Percentiles rank a stretch among this genome's conserved stretches.
These are phyloP conservation scores for Loxodonta africana DNA, from an alignment of 2,113 vertebrate species.

Conservation along the genomic window DNA sequence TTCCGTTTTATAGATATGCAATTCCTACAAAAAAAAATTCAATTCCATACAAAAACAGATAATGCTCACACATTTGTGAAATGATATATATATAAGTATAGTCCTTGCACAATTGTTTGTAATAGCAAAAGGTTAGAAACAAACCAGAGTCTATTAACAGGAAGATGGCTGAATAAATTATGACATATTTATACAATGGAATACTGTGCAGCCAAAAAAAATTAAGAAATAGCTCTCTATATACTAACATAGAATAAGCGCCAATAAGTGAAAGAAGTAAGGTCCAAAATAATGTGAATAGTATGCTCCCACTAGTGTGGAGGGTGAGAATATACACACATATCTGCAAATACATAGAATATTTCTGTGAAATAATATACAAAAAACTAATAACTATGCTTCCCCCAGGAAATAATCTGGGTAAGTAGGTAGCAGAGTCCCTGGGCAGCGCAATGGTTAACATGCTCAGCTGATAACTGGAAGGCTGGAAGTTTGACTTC, in stretches of 20 bases:
- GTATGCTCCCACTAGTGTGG: neutral
- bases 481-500: neutral
- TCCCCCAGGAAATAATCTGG: neutral
- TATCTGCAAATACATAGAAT: constrained; percentile 14
- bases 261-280: neutral
- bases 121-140: neutral
- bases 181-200: neutral
- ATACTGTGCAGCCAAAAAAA: neutral
- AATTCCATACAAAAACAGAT: neutral
- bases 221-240: neutral
- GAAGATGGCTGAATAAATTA: neutral
- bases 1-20: constrained; percentile 11
- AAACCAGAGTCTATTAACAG: neutral
- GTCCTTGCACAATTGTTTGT: neutral
- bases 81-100: neutral
- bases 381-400: neutral
- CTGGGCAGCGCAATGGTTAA: neutral
- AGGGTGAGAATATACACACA: neutral
- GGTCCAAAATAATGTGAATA: neutral
- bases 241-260: neutral
- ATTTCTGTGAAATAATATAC: neutral
- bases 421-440: neutral
- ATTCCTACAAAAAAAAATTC: neutral
- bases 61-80: neutral
- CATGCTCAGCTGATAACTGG: neutral